Conservation (phyloP, 2,888 invertebrate species). For the Athalia rosae region DNA sequence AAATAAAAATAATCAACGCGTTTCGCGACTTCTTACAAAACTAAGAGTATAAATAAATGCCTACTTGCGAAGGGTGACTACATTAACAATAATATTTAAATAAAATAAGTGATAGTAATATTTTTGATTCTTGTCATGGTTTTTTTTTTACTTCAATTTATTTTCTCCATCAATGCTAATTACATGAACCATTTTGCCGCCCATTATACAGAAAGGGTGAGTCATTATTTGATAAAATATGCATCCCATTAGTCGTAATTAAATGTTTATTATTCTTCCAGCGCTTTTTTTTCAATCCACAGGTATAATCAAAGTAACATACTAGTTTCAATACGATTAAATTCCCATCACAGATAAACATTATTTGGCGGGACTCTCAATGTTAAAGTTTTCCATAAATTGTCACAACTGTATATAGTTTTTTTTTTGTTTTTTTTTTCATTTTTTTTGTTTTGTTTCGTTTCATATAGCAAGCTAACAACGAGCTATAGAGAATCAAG, state of each 20-base stretch:
- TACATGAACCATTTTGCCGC: constrained; percentile 56
- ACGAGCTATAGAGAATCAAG: neutral
- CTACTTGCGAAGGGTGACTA: too few species aligned
- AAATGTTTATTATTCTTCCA: constrained; percentile 30
- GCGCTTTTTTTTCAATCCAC: neutral
- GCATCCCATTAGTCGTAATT: constrained; percentile 54
- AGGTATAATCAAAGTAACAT: constrained; percentile 11
- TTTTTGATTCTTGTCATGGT: constrained; percentile 13
- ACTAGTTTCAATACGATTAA: constrained; percentile 17
- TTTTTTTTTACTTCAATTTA: constrained; percentile 44
- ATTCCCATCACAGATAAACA: constrained; percentile 30
- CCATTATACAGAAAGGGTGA: constrained; percentile 53
- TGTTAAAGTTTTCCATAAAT: constrained; percentile 35
- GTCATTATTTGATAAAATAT: constrained; percentile 65
- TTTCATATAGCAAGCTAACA: too few species aligned
- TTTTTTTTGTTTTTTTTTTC: constrained; percentile 7
- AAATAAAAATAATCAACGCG: constrained; percentile 46
- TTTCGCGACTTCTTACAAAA: constrained; percentile 15
- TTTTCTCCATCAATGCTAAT: constrained; percentile 54
- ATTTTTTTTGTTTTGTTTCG: too few species aligned
- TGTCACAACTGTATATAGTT: constrained; percentile 34
- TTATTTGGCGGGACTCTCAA: constrained; percentile 25
- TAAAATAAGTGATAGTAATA: constrained; percentile 29
- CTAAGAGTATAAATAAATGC: neutral
- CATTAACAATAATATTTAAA: neutral